Evolutionary conservation across 2,797 vertebrate genomes (phyloP).

Genomic region (Neomorphus geoffroyi): DNA sequence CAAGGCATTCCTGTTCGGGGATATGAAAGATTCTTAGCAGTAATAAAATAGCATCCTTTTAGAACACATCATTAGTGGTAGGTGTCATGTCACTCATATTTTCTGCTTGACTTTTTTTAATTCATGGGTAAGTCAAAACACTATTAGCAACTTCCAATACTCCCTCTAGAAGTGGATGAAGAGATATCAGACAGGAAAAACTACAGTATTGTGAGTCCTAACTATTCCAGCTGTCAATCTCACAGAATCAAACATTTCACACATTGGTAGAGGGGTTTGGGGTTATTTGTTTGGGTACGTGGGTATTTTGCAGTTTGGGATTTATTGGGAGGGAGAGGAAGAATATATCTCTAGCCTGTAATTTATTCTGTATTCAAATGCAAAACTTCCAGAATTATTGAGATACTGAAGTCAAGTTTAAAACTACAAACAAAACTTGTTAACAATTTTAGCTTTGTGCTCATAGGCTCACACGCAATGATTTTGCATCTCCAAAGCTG

Average conservation of each 20-base stretch:
- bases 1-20: neutral
- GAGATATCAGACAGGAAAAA: neutral
- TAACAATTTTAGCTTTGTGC: neutral
- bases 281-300: too few relatives aligned
- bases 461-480: neutral
- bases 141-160: neutral
- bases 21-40: neutral
- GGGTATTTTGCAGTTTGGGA: rapidly evolving
- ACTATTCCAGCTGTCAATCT: neutral
- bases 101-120: neutral
- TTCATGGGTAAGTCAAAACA: neutral
- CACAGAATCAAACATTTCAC: neutral
- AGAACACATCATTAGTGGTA: neutral
- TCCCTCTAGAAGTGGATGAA: neutral
- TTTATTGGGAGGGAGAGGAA: neutral
- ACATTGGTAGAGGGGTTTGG: neutral
- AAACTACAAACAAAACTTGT: neutral
- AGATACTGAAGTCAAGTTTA: neutral
- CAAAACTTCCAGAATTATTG: neutral
- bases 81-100: neutral
- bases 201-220: neutral
- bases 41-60: neutral
- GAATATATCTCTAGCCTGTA: neutral
- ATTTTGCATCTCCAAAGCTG: neutral
- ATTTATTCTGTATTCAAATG: neutral